phyloP scores from a whole-genome alignment of 2,888 invertebrate genomes.

The Drosophila pseudotalamancana region DNA sequence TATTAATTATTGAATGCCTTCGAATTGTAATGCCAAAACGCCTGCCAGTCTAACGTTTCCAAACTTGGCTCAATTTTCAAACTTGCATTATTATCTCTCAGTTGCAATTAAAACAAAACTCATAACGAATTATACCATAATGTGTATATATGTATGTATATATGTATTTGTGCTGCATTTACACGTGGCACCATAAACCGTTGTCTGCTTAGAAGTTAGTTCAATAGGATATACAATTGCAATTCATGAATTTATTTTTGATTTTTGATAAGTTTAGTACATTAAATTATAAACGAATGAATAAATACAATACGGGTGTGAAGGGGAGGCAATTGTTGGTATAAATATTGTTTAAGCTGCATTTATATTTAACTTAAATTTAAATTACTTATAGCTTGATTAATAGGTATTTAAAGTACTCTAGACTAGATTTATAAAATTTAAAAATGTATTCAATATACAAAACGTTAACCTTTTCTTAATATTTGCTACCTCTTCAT shows the following conservation, averaged over 20 bases:
- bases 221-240: background rate
- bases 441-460: too few relatives aligned
- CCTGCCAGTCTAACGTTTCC: background rate
- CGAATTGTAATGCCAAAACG: constrained; percentile 8
- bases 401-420: too few relatives aligned
- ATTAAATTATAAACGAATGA: background rate
- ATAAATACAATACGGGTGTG: background rate
- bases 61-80: background rate
- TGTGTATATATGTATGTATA: too few relatives aligned
- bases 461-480: too few relatives aligned
- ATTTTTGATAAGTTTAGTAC: too few relatives aligned
- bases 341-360: too few relatives aligned
- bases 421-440: too few relatives aligned
- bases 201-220: background rate
- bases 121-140: constrained; percentile 21
- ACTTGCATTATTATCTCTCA: constrained; percentile 10
- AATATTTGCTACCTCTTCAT: too few relatives aligned
- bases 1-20: constrained; percentile 51
- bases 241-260: background rate
- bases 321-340: too few relatives aligned
- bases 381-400: too few relatives aligned
- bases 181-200: background rate
- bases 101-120: constrained; percentile 17
- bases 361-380: too few relatives aligned
- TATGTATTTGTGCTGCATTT: background rate